Evolutionary conservation across 92 coral and sea anemone genomes (phyloP), one percentile per base, ranked within the genome.

Genomic region (Nematostella vectensis): DNA sequence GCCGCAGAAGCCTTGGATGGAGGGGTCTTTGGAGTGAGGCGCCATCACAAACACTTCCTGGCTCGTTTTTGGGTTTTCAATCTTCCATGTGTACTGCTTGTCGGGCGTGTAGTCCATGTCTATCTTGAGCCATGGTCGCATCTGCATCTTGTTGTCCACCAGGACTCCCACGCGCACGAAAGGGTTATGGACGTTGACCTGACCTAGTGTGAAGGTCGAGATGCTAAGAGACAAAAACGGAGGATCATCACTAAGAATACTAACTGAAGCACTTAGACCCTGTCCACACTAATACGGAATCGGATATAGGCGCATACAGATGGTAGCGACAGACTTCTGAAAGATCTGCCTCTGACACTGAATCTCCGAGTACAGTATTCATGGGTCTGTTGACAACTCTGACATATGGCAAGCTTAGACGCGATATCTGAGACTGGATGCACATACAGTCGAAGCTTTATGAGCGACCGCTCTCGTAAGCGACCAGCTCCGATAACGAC

Each of bases 91-190:
- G 68, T 63, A 63, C 1, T 55, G 27, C 0, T 62, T 63, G 31
- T 68, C 65, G 11, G 38, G 11, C 3, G 56, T 37, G 8, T 54
- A 39, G 4, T 11, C 25, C 15, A 65, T 22, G 11, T 44, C 27
- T 15, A 75, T 25, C 4, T 44, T 66, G 3, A 74, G 37, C 19
- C 40, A 57, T 4, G 74, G 25, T 26, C 65, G 47, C 25, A 77
- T 20, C 17, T 50, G 55, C 0, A 54, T 68, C 21, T 19, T 11
- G 49, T 38, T 45, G 22, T 72, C 57, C 55, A 64, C 40, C 38
- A 37, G 59, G 24, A 91, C 6, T 17, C 93, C 96, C 12, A 75
- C 77, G 29, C 87, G 91, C 1, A 75, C 66, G 57, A 75, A 75
- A 23, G 98, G 98, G 9, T 83, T 73, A 50, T 83, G 83, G 3